Evolutionary conservation across 2,797 vertebrate species (phyloP).

Genomic region (Parauchenoglanis punctatus): DNA sequence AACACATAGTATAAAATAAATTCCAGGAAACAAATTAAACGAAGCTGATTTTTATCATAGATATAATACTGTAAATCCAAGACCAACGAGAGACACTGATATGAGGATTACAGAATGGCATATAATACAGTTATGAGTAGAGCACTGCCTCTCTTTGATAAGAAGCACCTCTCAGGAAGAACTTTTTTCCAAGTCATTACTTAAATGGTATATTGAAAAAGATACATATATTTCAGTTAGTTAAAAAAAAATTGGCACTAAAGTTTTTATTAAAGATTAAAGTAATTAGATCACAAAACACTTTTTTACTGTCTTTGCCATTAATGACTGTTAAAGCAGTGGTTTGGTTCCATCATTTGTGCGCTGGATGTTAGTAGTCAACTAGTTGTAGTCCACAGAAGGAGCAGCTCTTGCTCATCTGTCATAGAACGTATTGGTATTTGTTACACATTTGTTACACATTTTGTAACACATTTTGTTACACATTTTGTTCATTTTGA

Average conservation of each 20-base stretch:
- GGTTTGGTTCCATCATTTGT: neutral
- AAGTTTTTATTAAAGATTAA: neutral
- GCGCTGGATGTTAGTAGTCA: neutral
- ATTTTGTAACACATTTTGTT: too few species aligned
- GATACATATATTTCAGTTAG: neutral
- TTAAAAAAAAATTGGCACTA: neutral
- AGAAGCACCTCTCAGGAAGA: slow-evolving; percentile 28
- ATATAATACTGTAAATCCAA: slow-evolving; percentile 4
- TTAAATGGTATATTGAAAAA: slow-evolving; percentile 2
- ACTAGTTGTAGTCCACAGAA: neutral
- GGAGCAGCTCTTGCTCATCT: neutral
- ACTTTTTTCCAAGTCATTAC: neutral
- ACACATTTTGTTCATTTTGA: neutral
- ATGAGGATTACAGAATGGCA: slow-evolving; percentile 11
- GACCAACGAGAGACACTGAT: slow-evolving; percentile 7
- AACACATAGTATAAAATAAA: neutral
- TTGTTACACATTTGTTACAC: neutral
- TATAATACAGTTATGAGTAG: neutral
- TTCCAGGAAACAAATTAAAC: neutral
- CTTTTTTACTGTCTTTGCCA: neutral
- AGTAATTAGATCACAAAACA: neutral
- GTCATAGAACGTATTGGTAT: neutral
- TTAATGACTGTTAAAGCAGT: neutral
- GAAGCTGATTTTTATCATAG: neutral
- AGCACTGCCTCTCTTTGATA: slow-evolving; percentile 1